Evolutionary conservation across 2,888 invertebrate species (phyloP).

Genomic region (Temnothorax unifasciatus): DNA sequence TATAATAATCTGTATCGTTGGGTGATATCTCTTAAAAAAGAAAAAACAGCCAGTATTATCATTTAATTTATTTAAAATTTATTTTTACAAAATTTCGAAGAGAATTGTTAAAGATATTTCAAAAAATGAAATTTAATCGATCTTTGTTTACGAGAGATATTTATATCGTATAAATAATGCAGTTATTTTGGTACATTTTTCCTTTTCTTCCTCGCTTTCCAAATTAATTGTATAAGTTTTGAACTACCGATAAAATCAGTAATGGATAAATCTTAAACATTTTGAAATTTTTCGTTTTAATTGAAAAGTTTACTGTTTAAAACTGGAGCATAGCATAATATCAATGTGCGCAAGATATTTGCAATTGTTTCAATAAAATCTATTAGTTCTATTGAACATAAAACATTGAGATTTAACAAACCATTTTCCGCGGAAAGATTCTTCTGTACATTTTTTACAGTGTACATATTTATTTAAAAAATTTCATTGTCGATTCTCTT

Average conservation of each 20-base stretch:
- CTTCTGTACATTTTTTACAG: not conserved
- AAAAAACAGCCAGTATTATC: not conserved
- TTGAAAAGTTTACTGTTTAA: not conserved
- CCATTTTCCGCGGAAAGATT: not conserved
- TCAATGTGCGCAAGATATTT: not conserved
- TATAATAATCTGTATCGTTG: not conserved
- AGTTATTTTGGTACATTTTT: not conserved
- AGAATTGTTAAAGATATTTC: not conserved
- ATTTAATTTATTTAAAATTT: conserved; percentile 5
- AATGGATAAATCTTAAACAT: not conserved
- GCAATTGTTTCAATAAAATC: not conserved
- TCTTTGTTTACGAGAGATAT: not conserved
- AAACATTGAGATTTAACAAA: not conserved
- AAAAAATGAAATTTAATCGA: not conserved
- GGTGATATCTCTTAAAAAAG: not conserved
- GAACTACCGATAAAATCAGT: not conserved
- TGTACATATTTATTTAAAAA: not conserved
- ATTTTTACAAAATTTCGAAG: not conserved
- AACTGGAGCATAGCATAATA: not conserved
- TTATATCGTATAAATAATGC: not conserved
- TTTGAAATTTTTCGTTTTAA: conserved; percentile 7
- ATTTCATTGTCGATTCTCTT: not conserved
- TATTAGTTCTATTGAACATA: not conserved
- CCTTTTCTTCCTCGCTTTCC: too few species aligned
- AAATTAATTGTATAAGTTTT: not conserved